Conservation (phyloP, 2,888 invertebrate species). For the Scaeva pyrastri region DNA sequence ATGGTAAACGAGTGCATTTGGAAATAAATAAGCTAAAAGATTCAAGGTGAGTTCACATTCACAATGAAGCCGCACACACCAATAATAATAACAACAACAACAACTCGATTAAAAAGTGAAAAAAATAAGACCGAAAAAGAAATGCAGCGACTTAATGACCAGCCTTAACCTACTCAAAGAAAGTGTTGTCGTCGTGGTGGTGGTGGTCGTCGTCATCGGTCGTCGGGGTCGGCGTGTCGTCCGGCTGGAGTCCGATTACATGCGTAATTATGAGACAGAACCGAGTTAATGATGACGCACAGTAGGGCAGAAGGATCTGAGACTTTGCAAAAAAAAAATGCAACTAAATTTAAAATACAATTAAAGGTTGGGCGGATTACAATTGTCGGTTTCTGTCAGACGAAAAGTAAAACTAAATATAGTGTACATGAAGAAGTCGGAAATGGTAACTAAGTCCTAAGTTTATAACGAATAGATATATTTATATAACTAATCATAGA, state of each 20-base stretch:
- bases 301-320: neutral
- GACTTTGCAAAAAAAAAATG: neutral
- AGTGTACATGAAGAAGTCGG: no score
- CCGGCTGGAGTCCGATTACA: constrained; percentile 51
- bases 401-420: no score
- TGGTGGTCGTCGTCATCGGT: neutral
- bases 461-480: no score
- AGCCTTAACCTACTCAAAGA: constrained; percentile 73
- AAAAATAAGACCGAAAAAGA: constrained; percentile 39
- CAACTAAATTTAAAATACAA: no score
- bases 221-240: constrained; percentile 4
- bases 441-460: no score
- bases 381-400: no score
- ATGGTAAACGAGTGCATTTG: constrained; percentile 51
- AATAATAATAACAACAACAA: constrained; percentile 6
- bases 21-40: constrained; percentile 39
- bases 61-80: constrained; percentile 26
- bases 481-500: no score
- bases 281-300: constrained; percentile 1
- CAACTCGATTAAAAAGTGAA: constrained; percentile 42
- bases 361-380: no score
- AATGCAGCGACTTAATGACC: constrained; percentile 65
- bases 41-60: constrained; percentile 62
- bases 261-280: constrained; percentile 63
- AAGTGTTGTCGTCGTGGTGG: constrained; percentile 7